Evolutionary conservation across 2,113 vertebrate genomes (phyloP), one percentile per base, ranked within the genome.

Genomic region (Acinonyx jubatus): DNA sequence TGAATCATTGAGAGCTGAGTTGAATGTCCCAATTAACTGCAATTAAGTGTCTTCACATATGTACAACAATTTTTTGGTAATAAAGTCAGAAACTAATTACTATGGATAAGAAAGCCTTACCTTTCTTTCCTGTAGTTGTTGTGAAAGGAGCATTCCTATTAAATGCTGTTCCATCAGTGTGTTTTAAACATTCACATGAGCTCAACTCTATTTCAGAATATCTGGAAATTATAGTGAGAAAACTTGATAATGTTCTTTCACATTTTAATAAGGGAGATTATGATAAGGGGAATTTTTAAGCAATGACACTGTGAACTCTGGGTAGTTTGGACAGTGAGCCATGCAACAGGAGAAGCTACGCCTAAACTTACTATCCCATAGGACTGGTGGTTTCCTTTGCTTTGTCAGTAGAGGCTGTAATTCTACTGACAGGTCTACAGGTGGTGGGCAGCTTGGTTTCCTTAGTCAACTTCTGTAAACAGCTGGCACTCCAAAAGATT

Each of bases 31-130:
- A 94, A 45, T 79, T 91, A 55, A 91, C 82, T 85, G 50, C 41
- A 76, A 3, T 71, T 95, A 95, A 79, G 14, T 18, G 84, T 96
- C 12, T 68, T 94, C n/a, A 38, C 73, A 76, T 69, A 31, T 50
- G 13, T 94, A n/a, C 65, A 65, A 92, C 7, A 96, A 68, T 68
- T 94, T 66, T 86, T 83, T 89, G 71, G 55, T 80, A 69, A 88
- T 84, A 89, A 93, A 76, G 63, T 29, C 63, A 94, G 81, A 76
- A 94, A 83, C 82, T 1, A 61, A 12, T 89, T 97, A 83, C 45
- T 94, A 29, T 82, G 82, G 33, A 81, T 66, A 87, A 68, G 23
- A 73, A 79, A 25, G 0, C 1, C 33, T 74, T 95, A 61, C 81
- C 3, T 93, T 92, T 78, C 25, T 27, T 91, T 76, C 29, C 41